phyloP scores from a whole-genome alignment of 2,797 vertebrate genomes.

The Martes flavigula region DNA sequence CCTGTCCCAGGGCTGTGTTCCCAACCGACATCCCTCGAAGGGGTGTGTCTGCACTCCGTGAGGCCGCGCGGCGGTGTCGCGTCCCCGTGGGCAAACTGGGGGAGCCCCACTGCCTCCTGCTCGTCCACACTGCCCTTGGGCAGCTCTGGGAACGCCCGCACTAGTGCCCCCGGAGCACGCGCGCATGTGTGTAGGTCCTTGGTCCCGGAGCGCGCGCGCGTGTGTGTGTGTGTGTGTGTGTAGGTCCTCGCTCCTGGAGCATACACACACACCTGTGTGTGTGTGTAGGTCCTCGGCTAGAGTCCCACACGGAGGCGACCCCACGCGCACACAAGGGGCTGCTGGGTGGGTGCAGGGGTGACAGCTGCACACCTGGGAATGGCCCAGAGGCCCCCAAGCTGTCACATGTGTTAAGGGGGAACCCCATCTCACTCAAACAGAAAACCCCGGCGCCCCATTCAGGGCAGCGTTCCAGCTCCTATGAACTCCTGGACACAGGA shows the following conservation, averaged over 20 bases:
- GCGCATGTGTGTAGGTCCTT: background rate
- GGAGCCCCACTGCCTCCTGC: background rate
- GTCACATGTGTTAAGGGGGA: background rate
- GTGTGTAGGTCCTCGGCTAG: background rate
- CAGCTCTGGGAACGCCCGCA: background rate
- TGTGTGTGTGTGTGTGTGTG: too few species aligned
- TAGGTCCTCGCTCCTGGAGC: background rate
- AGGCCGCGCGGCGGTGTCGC: background rate
- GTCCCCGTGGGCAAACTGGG: too few species aligned
- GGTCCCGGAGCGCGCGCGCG: background rate
- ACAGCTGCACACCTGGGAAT: background rate
- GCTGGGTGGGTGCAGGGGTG: background rate
- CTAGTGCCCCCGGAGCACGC: too few species aligned
- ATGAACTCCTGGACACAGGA: background rate
- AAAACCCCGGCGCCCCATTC: background rate
- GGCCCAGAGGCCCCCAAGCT: background rate
- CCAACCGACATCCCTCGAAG: background rate
- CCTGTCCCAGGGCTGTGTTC: background rate
- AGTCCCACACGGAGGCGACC: background rate
- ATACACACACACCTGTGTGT: too few species aligned
- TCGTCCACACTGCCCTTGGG: fast-evolving
- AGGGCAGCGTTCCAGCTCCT: too few species aligned
- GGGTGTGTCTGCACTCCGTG: background rate
- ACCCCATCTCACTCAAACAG: background rate
- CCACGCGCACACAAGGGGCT: fast-evolving